A percentile compares a stretch with the other conserved stretches of the same genome.
Evolutionary conservation across 2,113 vertebrate species (phyloP).

Genomic region (Poicephalus meyeri): DNA sequence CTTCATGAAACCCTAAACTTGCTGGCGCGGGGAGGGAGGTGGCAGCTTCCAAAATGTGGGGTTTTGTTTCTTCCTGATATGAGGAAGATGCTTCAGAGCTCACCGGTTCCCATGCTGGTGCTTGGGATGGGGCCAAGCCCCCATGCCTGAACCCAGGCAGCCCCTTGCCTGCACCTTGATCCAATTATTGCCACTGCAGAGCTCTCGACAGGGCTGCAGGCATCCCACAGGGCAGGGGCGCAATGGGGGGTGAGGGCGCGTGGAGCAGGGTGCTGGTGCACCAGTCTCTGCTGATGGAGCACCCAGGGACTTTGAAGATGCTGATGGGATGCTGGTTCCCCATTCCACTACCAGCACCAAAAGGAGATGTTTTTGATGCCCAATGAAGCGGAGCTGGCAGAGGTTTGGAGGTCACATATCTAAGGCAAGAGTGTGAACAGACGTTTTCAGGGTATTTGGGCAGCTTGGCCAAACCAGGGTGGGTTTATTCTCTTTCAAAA

Average conservation of each 20-base stretch:
- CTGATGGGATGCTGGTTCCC: not conserved
- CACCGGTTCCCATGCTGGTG: not conserved
- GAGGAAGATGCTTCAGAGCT: constrained; percentile 5
- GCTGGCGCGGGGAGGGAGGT: constrained; percentile 15
- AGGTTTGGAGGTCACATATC: not conserved
- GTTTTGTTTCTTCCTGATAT: not conserved
- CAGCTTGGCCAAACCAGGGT: not conserved
- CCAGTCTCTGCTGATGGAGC: not conserved
- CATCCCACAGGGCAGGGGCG: accelerated
- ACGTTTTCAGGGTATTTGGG: not conserved
- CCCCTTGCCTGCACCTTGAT: not conserved
- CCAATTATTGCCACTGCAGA: not conserved
- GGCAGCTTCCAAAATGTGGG: constrained; percentile 29
- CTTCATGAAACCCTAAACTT: constrained; percentile 65
- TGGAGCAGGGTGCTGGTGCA: not conserved
- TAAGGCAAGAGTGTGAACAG: accelerated
- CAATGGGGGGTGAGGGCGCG: not conserved
- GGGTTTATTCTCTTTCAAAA: not conserved
- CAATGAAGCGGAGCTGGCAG: accelerated
- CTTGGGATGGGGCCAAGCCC: not conserved
- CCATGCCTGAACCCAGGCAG: not conserved
- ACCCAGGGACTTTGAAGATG: not conserved
- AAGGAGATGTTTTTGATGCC: not conserved
- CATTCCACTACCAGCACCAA: not conserved
- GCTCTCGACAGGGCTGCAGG: not conserved